Evolutionary conservation across 2,113 vertebrate species (phyloP).

Genomic region (Polypterus senegalus): DNA sequence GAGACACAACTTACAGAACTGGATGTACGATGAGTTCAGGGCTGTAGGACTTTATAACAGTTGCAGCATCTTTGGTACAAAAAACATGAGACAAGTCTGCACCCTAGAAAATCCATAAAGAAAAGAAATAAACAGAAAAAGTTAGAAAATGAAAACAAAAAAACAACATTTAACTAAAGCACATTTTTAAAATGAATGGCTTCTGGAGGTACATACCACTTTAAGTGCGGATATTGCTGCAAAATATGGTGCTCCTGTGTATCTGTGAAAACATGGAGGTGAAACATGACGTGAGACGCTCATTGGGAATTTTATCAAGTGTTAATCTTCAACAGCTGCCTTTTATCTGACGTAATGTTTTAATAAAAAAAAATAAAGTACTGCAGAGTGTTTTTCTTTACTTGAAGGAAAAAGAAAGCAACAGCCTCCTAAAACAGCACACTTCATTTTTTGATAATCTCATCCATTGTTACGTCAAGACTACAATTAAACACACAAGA

Average conservation of each 20-base stretch:
- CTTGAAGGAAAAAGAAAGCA: no score
- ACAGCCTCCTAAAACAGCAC: no score
- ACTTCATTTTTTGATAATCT: no score
- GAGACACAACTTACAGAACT: conserved; percentile 72
- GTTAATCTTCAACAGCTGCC: no score
- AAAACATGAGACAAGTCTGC: conserved; percentile 92
- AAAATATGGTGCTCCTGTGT: conserved; percentile 93
- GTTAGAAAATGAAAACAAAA: background rate
- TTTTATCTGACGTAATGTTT: no score
- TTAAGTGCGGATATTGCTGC: conserved; percentile 90
- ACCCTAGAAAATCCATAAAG: conserved; percentile 51
- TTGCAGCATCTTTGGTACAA: conserved; percentile 85
- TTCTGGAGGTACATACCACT: conserved; percentile 60
- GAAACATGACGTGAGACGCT: no score
- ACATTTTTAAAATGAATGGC: background rate
- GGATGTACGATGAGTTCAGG: conserved; percentile 96
- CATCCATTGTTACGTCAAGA: no score
- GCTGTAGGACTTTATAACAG: conserved; percentile 92
- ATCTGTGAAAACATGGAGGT: conserved; percentile 44
- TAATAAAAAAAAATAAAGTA: no score
- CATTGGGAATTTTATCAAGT: no score
- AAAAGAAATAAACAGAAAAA: conserved; percentile 5
- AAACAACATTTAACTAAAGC: background rate
- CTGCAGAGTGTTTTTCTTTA: no score
- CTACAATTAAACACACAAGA: no score